Evolutionary conservation across 1,140 invertebrate species (phyloP), one percentile per base, ranked within the genome.

Genomic region (Aphelenchoides besseyi): DNA sequence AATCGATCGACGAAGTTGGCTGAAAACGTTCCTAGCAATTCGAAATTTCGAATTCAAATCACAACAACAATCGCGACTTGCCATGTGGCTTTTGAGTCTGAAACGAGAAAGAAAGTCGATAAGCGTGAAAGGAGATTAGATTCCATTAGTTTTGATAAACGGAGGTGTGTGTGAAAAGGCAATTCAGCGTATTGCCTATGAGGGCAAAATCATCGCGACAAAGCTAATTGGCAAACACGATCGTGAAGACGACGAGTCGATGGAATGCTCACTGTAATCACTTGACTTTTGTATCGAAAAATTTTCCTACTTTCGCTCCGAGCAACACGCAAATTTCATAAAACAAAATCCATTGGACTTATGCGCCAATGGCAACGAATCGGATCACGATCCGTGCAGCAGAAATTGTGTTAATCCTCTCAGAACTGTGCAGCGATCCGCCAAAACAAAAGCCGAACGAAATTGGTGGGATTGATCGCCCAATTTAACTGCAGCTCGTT

Each of bases 111-210:
- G n/a, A n/a, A n/a, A 23, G 12, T 48, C 41, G 41, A 48, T 48
- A 48, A 48, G 41, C 41, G 41, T 48, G 41, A 48, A 48, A 48
- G 41, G 23, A 48, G 41, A 48, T 48, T 48, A 48, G 41, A 48
- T 48, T 48, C 41, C 41, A 48, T 48, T 48, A 48, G 41, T 48
- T 48, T 48, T 48, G 41, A 48, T 48, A 48, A 48, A 48, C 41
- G 23, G 41, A 48, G 41, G 41, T 48, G 41, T 48, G 41, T 48
- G 41, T 48, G 41, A 48, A 48, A 48, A 48, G 41, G 41, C 41
- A 48, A 48, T 48, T 48, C 41, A 48, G 41, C 41, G 41, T 48
- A 48, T 48, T 48, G 41, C 23, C 41, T 23, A 23, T 12, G 41
- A 12, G 41, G 41, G 41, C 41, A 48, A 23, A 23, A 12, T 23